These are phyloP conservation scores for Grus americana DNA, from an alignment of 2,113 vertebrate species.

Conservation along the genomic window DNA sequence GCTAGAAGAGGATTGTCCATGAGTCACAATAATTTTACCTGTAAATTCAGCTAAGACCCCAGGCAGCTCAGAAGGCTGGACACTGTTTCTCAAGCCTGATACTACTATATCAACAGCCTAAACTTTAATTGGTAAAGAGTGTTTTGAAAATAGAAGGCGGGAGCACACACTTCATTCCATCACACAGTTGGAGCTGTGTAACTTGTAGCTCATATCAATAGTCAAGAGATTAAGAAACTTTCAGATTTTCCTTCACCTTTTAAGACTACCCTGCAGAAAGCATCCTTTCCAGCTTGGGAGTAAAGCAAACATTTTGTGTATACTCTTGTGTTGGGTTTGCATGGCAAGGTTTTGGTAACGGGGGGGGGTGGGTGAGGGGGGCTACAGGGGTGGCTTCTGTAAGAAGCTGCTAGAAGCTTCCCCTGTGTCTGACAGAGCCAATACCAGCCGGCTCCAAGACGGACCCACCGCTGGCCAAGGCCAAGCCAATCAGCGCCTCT, in stretches of 20 bases:
- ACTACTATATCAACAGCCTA: not conserved
- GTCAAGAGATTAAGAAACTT: not conserved
- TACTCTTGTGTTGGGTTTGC: too few species aligned
- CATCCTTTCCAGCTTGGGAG: not conserved
- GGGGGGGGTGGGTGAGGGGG: too few species aligned
- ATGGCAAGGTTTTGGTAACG: too few species aligned
- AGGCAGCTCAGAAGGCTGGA: not conserved
- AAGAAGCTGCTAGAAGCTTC: too few species aligned
- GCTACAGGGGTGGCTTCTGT: too few species aligned
- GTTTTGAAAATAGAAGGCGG: not conserved
- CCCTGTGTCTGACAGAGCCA: too few species aligned
- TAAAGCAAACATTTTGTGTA: not conserved
- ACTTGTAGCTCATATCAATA: not conserved
- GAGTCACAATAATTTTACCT: not conserved
- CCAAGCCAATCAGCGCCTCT: too few species aligned
- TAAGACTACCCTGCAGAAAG: not conserved
- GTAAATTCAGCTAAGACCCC: not conserved
- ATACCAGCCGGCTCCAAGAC: too few species aligned
- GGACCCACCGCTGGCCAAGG: too few species aligned
- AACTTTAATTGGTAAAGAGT: not conserved
- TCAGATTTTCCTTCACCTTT: not conserved
- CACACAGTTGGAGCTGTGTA: not conserved
- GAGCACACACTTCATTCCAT: not conserved
- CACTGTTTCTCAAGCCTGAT: not conserved
- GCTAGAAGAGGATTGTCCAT: not conserved